phyloP scores from a whole-genome alignment of 2,797 vertebrate species.

The Acanthopagrus latus region DNA sequence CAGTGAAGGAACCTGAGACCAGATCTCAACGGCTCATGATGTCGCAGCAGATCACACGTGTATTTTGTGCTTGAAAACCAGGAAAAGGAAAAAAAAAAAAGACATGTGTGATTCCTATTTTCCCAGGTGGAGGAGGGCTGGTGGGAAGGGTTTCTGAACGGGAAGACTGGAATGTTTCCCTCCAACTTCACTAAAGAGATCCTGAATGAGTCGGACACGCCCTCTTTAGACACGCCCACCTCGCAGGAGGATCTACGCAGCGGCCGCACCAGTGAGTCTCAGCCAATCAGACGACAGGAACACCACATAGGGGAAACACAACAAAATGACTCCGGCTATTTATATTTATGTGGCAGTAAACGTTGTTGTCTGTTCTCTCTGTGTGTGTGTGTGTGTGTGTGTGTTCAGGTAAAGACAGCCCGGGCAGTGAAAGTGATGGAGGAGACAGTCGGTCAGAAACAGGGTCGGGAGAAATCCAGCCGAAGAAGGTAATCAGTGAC shows the following conservation, averaged over 20 bases:
- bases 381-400: constrained; percentile 32
- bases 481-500: constrained; percentile 90
- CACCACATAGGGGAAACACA: not conserved
- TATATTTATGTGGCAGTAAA: not conserved
- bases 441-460: constrained; percentile 94
- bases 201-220: constrained; percentile 85
- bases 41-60: not conserved
- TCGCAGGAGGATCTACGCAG: constrained; percentile 90
- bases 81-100: too few species aligned
- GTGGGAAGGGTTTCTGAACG: constrained; percentile 96
- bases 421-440: constrained; percentile 95
- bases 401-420: constrained; percentile 88
- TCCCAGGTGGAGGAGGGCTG: constrained; percentile 97
- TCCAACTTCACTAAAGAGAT: constrained; percentile 98
- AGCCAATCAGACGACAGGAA: not conserved
- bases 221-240: constrained; percentile 80
- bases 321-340: not conserved
- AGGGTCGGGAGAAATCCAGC: constrained; percentile 92
- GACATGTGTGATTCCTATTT: too few species aligned
- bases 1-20: not conserved
- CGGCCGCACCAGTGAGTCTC: constrained; percentile 90
- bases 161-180: constrained; percentile 97
- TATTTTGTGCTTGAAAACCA: not conserved
- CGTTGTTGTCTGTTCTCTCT: not conserved
- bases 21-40: not conserved